Conservation (phyloP, 2,113 vertebrate genomes). For the Hydrochoerus hydrochaeris region DNA sequence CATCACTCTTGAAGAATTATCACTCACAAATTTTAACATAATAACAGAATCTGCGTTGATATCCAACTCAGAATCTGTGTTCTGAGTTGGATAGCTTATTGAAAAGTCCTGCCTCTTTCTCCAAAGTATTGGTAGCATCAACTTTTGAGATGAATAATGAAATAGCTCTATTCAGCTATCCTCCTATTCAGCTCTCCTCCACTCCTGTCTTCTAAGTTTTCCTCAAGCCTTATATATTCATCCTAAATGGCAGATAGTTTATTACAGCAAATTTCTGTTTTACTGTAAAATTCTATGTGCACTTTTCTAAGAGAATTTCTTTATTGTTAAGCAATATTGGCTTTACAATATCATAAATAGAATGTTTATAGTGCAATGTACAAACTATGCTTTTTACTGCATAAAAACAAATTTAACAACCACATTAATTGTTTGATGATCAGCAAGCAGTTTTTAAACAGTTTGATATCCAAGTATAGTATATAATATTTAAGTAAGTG, state of each 20-base stretch:
- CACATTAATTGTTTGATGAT: slow-evolving; percentile 42
- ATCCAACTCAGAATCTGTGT: too few relatives aligned
- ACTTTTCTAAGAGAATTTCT: slow-evolving; percentile 16
- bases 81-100: neutral
- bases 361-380: neutral
- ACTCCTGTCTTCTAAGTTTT: neutral
- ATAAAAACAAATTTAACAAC: slow-evolving; percentile 42
- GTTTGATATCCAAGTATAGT: slow-evolving; percentile 11
- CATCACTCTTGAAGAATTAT: neutral
- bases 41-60: neutral
- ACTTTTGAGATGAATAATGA: neutral
- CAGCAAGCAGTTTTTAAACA: neutral
- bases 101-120: neutral
- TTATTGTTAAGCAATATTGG: slow-evolving; percentile 1
- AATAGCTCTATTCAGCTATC: neutral
- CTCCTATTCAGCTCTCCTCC: neutral
- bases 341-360: neutral
- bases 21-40: neutral
- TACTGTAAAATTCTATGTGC: slow-evolving; percentile 13
- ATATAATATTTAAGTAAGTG: neutral
- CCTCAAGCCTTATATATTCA: neutral
- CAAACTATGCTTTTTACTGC: slow-evolving; percentile 44
- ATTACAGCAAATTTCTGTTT: slow-evolving; percentile 40
- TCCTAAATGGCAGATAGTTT: neutral
- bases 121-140: too few relatives aligned